phyloP scores from a whole-genome alignment of 2,113 vertebrate genomes.

The Poeciliopsis occidentalis region DNA sequence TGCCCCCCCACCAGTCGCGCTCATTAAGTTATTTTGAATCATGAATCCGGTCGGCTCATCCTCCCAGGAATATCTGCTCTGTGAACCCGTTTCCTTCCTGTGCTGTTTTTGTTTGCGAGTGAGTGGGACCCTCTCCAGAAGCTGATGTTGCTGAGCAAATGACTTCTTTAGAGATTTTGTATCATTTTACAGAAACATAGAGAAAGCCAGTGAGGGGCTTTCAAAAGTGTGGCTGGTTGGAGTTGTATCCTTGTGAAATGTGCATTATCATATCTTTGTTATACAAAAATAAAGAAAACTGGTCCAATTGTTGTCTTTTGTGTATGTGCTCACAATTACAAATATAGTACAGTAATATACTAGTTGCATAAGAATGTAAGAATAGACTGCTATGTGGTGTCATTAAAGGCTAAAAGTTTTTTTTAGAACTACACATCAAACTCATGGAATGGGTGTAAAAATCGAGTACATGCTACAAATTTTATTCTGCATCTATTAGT shows the following conservation, averaged over 20 bases:
- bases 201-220: slow-evolving; percentile 4
- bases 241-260: slow-evolving; percentile 74
- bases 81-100: slow-evolving; percentile 17
- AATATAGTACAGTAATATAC: too few species aligned
- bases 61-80: slow-evolving; percentile 26
- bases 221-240: slow-evolving; percentile 47
- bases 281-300: slow-evolving; percentile 65
- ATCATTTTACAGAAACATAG: slow-evolving; percentile 44
- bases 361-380: too few species aligned
- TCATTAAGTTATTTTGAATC: slow-evolving; percentile 69
- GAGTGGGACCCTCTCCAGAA: slow-evolving; percentile 33
- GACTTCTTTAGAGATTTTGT: slow-evolving; percentile 62
- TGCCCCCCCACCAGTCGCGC: background rate
- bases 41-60: slow-evolving; percentile 27
- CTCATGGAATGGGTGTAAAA: too few species aligned
- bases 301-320: background rate
- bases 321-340: too few species aligned
- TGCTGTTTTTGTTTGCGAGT: slow-evolving; percentile 40
- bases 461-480: too few species aligned
- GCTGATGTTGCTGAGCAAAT: slow-evolving; percentile 29
- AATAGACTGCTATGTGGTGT: too few species aligned
- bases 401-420: too few species aligned
- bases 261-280: slow-evolving; percentile 76
- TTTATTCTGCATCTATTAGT: too few species aligned
- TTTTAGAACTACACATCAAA: too few species aligned